phyloP scores from a whole-genome alignment of 2,888 invertebrate species.

The Caenorhabditis sp. region DNA sequence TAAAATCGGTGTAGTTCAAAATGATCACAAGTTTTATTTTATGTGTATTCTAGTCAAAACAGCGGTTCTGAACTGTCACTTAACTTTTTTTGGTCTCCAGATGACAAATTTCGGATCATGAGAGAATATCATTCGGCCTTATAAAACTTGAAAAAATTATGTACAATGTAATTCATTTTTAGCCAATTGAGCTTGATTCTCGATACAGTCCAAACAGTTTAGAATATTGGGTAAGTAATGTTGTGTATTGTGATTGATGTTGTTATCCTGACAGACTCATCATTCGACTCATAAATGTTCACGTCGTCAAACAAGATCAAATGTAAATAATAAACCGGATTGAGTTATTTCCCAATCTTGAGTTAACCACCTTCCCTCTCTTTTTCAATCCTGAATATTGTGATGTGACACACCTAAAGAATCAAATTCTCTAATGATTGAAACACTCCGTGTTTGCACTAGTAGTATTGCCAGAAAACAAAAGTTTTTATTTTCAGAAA shows the following conservation, averaged over 20 bases:
- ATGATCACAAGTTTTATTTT: not conserved
- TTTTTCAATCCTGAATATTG: not conserved
- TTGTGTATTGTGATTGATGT: conserved; percentile 22
- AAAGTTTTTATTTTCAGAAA: conserved; percentile 16
- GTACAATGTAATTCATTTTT: no score
- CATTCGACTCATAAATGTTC: conserved; percentile 41
- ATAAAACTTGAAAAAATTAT: no score
- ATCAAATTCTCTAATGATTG: not conserved
- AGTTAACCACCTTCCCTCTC: not conserved
- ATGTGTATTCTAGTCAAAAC: not conserved
- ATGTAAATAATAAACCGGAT: conserved; percentile 26
- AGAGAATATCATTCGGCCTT: no score
- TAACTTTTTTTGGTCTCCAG: not conserved
- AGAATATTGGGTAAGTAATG: conserved; percentile 66
- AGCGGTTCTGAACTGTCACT: not conserved
- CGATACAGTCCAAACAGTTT: conserved; percentile 58
- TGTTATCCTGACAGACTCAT: conserved; percentile 21
- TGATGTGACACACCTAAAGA: not conserved
- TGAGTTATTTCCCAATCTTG: not conserved
- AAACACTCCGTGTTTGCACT: no score
- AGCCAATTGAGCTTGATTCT: conserved; percentile 58
- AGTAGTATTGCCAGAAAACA: no score
- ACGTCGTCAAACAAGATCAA: conserved; percentile 33
- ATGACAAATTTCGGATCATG: conserved; percentile 8
- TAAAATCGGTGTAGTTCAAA: not conserved